Evolutionary conservation across 1,140 invertebrate species (phyloP).

Genomic region (Drosophila repleta): DNA sequence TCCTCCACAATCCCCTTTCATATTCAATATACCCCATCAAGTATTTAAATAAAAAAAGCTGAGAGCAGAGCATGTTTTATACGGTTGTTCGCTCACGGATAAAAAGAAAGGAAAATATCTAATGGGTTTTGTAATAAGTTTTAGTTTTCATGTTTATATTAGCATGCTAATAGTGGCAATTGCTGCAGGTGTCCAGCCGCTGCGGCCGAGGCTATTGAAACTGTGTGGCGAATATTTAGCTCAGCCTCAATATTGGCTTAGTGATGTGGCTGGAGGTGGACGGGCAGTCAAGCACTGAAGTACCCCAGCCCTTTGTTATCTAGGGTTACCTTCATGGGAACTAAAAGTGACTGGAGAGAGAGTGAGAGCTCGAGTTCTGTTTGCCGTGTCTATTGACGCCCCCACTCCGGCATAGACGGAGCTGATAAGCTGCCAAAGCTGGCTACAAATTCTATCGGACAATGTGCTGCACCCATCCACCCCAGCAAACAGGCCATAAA

Average conservation of each 20-base stretch:
- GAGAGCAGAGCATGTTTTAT: constrained; percentile 17
- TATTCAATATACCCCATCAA: background rate
- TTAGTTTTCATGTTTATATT: constrained; percentile 81
- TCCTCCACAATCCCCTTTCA: too few relatives aligned
- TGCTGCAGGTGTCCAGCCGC: constrained; percentile 21
- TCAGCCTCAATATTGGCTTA: constrained; percentile 59
- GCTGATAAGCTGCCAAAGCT: constrained; percentile 53
- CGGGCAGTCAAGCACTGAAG: background rate
- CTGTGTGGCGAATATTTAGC: constrained; percentile 25
- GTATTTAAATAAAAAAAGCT: too few relatives aligned
- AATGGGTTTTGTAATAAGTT: constrained; percentile 81
- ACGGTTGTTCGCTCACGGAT: constrained; percentile 13
- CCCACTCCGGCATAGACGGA: constrained; percentile 14
- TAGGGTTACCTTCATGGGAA: constrained; percentile 62
- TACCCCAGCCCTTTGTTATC: constrained; percentile 30
- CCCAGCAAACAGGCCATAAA: constrained; percentile 75
- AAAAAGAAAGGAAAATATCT: constrained; percentile 47
- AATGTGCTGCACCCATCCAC: constrained; percentile 55
- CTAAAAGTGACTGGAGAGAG: constrained; percentile 18
- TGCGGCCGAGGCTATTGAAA: background rate
- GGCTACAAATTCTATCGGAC: constrained; percentile 37
- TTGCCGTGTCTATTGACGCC: constrained; percentile 60
- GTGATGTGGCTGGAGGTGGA: constrained; percentile 22
- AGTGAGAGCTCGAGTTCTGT: background rate
- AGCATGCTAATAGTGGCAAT: constrained; percentile 75